phyloP scores from a whole-genome alignment of 2,888 invertebrate genomes.

The Pollenia griseotomentosa region DNA sequence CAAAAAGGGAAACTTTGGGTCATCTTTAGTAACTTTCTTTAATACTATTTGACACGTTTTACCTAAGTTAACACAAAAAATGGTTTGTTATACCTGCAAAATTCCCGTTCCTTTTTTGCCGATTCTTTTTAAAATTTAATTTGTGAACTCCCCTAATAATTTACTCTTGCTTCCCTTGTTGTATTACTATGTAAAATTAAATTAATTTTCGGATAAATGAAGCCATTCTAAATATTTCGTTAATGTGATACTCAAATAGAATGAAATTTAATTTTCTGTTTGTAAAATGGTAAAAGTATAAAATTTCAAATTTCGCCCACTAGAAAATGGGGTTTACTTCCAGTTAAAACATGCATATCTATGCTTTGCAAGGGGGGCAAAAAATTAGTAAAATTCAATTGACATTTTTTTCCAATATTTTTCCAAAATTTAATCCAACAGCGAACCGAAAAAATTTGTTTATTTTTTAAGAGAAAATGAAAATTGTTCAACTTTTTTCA shows the following conservation, averaged over 20 bases:
- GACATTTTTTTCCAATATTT: too few relatives aligned
- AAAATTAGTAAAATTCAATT: too few relatives aligned
- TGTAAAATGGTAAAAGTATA: neutral
- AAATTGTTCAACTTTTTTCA: slow-evolving; percentile 5
- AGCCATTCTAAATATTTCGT: slow-evolving; percentile 10
- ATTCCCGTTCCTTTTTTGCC: too few relatives aligned
- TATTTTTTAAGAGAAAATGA: neutral
- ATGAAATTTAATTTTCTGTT: slow-evolving; percentile 1
- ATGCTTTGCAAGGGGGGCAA: neutral
- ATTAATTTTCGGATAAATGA: slow-evolving; percentile 12
- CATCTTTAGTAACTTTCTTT: too few relatives aligned
- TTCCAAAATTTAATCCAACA: neutral
- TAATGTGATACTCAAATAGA: neutral
- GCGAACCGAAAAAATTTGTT: neutral
- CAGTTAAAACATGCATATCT: neutral
- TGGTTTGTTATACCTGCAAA: too few relatives aligned
- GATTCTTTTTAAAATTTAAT: too few relatives aligned
- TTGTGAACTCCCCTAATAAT: too few relatives aligned
- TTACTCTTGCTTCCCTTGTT: neutral
- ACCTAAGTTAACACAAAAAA: too few relatives aligned
- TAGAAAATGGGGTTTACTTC: neutral
- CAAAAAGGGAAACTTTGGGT: too few relatives aligned
- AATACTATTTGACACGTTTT: too few relatives aligned
- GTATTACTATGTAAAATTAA: neutral
- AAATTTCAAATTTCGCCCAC: neutral